These are phyloP conservation scores for Argyresthia albistria DNA, from an alignment of 2,888 invertebrate species.

Conservation along the genomic window DNA sequence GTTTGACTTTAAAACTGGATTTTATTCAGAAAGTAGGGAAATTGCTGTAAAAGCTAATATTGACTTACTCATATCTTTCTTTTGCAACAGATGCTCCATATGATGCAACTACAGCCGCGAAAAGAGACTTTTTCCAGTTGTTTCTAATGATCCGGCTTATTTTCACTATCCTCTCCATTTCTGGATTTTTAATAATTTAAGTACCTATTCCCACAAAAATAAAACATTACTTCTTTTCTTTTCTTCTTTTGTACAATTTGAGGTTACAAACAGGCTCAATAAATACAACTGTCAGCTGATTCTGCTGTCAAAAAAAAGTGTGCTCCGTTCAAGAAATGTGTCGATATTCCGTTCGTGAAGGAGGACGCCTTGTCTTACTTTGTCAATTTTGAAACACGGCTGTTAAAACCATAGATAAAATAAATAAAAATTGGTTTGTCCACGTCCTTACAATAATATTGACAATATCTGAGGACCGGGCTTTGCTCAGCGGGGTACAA, in stretches of 20 bases:
- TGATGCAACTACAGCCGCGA: slow-evolving; percentile 76
- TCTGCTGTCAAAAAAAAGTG: too few species aligned
- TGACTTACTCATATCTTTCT: slow-evolving; percentile 82
- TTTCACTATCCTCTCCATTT: slow-evolving; percentile 73
- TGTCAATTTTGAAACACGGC: too few species aligned
- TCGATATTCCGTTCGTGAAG: too few species aligned
- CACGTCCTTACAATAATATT: too few species aligned
- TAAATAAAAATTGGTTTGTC: too few species aligned
- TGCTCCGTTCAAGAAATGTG: too few species aligned
- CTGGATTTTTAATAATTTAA: neutral
- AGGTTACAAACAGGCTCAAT: too few species aligned
- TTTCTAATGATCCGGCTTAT: slow-evolving; percentile 78
- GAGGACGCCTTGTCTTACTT: too few species aligned
- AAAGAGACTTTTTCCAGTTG: slow-evolving; percentile 92
- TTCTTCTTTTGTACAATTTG: neutral
- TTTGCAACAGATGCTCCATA: slow-evolving; percentile 81
- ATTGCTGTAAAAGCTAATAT: neutral
- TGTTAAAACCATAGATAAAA: too few species aligned
- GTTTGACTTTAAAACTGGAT: neutral
- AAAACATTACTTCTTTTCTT: neutral
- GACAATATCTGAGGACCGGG: too few species aligned
- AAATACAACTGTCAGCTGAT: too few species aligned
- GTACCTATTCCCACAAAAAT: neutral
- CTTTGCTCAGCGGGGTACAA: too few species aligned
- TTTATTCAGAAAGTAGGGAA: neutral